Percentiles rank a stretch among this genome's conserved stretches.
Evolutionary conservation across 2,888 invertebrate species (phyloP).

Genomic region (Heliconius sara): DNA sequence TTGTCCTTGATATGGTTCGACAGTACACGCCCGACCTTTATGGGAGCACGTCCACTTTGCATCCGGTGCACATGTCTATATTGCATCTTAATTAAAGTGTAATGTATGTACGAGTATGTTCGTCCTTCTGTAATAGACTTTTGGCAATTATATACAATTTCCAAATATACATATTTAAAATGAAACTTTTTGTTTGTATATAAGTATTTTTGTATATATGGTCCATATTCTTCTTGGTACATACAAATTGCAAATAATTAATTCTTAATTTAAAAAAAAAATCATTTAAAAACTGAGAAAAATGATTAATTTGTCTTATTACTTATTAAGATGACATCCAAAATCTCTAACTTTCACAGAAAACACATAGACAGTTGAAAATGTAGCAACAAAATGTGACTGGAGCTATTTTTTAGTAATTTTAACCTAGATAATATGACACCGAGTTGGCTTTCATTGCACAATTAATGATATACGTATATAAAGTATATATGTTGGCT

Average conservation of each 20-base stretch:
- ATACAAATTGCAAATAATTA: too few relatives aligned
- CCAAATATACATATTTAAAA: too few relatives aligned
- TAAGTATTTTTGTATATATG: too few relatives aligned
- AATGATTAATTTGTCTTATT: too few relatives aligned
- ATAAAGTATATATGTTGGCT: not conserved
- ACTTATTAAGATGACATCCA: too few relatives aligned
- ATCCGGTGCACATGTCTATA: conserved; percentile 43
- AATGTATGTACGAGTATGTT: not conserved
- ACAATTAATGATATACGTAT: not conserved
- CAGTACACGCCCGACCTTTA: conserved; percentile 44
- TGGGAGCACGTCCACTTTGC: conserved; percentile 37
- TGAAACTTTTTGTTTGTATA: too few relatives aligned
- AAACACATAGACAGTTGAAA: not conserved
- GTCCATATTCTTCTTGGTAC: too few relatives aligned
- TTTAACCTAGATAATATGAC: conserved; percentile 18
- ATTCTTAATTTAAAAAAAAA: too few relatives aligned
- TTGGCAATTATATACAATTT: not conserved
- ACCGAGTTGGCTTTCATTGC: conserved; percentile 3
- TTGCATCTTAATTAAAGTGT: conserved; percentile 43
- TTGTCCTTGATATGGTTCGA: conserved; percentile 35
- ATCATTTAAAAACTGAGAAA: too few relatives aligned
- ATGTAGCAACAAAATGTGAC: not conserved
- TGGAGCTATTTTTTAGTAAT: not conserved
- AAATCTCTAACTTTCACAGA: not conserved
- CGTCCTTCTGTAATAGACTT: not conserved